These are phyloP conservation scores for Pocota personata DNA, from an alignment of 2,888 invertebrate genomes.

Conservation along the genomic window DNA sequence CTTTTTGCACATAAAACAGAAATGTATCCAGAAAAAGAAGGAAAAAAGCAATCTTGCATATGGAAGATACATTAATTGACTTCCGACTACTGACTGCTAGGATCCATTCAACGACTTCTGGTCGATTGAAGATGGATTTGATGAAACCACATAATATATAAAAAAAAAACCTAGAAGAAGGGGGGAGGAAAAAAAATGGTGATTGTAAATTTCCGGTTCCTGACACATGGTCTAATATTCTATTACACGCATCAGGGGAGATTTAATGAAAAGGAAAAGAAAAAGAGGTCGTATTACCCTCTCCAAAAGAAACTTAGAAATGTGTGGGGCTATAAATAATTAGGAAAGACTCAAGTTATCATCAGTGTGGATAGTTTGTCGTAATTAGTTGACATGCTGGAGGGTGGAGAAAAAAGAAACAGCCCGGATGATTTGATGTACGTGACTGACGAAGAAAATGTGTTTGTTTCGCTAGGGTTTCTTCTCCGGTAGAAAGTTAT, in stretches of 20 bases:
- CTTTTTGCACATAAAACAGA: neutral
- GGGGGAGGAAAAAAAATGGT: neutral
- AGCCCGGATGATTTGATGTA: slow-evolving; percentile 16
- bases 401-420: neutral
- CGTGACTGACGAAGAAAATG: neutral
- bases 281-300: neutral
- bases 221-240: slow-evolving; percentile 36
- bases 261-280: slow-evolving; percentile 23
- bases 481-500: no score
- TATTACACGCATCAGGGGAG: slow-evolving; percentile 31
- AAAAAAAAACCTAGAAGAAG: neutral
- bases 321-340: slow-evolving; percentile 28
- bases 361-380: slow-evolving; percentile 29
- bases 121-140: neutral
- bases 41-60: neutral
- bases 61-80: slow-evolving; percentile 4
- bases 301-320: neutral
- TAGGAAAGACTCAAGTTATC: slow-evolving; percentile 40
- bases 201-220: slow-evolving; percentile 38
- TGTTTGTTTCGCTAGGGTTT: neutral
- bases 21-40: neutral
- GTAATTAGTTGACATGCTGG: slow-evolving; percentile 18
- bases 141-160: slow-evolving; percentile 1
- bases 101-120: neutral
- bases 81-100: neutral